These are phyloP conservation scores for Lophochroa leadbeateri DNA, from an alignment of 2,113 vertebrate genomes.

Conservation along the genomic window DNA sequence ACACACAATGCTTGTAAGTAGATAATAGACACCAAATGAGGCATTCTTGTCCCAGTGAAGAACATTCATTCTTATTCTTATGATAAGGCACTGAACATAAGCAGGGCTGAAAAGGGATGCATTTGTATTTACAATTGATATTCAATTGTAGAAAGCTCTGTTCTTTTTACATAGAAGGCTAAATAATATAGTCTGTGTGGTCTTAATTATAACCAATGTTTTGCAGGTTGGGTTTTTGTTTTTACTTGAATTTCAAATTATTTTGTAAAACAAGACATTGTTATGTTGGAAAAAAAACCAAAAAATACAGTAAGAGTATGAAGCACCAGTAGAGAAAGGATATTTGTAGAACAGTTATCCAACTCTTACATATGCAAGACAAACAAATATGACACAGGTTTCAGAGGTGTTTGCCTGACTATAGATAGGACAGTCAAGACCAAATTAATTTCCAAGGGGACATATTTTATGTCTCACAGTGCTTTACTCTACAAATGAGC, in stretches of 20 bases:
- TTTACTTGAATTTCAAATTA: background rate
- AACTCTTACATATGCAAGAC: background rate
- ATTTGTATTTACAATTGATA: background rate
- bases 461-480: background rate
- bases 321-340: background rate
- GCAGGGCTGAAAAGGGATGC: background rate
- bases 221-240: accelerated
- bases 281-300: background rate
- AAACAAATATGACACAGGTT: background rate
- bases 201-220: background rate
- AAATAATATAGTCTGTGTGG: background rate
- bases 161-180: background rate
- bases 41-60: background rate
- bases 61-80: background rate
- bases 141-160: background rate
- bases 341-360: background rate
- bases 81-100: background rate
- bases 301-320: background rate
- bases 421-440: background rate
- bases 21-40: background rate
- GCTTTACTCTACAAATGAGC: background rate
- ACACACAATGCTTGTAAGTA: background rate
- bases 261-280: background rate
- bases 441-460: background rate
- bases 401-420: background rate